Percentiles rank a stretch among this genome's conserved stretches.
Conservation (phyloP, 2,113 vertebrate species). For the Halichoerus grypus region DNA sequence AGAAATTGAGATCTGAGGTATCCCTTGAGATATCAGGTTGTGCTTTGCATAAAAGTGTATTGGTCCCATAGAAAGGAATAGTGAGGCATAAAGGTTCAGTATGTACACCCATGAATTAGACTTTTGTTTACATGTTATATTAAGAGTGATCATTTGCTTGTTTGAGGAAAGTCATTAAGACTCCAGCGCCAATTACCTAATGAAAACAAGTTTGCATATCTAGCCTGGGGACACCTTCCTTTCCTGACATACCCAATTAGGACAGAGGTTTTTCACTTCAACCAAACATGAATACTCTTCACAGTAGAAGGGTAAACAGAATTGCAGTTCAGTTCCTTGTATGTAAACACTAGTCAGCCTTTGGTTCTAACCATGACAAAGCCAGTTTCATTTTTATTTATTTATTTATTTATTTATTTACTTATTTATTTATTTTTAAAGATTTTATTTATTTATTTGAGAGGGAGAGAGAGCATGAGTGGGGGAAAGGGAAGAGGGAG, state of each 20-base stretch:
- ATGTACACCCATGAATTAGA: neutral
- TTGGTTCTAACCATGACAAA: neutral
- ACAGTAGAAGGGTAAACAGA: slow-evolving; percentile 49
- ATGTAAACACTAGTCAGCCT: neutral
- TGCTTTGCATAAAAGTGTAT: neutral
- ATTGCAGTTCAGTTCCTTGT: neutral
- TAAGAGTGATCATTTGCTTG: slow-evolving; percentile 4
- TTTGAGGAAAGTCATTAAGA: slow-evolving; percentile 58
- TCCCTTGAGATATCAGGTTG: neutral
- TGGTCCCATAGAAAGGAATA: neutral
- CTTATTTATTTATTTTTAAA: neutral
- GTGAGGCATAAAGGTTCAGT: neutral
- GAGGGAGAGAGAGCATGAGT: neutral
- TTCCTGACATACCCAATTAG: neutral
- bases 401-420: too few species aligned
- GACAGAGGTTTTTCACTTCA: neutral
- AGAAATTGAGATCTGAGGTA: neutral
- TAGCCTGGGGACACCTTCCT: neutral
- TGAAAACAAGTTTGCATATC: slow-evolving; percentile 57
- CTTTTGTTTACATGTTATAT: neutral
- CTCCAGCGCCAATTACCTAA: slow-evolving; percentile 33
- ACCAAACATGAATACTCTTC: neutral
- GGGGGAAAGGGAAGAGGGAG: neutral
- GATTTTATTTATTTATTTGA: neutral
- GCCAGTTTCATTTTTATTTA: neutral